Conservation (phyloP, 2,113 vertebrate species). For the Menura novaehollandiae region DNA sequence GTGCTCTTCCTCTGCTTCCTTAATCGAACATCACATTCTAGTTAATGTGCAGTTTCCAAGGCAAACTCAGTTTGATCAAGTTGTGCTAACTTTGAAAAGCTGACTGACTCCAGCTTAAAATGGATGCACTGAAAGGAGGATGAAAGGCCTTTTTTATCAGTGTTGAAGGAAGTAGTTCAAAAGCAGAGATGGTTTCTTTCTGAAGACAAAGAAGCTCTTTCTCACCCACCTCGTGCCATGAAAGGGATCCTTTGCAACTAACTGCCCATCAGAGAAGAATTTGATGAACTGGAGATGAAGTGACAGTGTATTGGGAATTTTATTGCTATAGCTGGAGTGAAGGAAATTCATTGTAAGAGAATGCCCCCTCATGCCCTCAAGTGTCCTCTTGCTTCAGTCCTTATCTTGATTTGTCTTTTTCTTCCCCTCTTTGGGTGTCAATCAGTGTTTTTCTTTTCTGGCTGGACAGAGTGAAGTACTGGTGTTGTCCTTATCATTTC, state of each 20-base stretch:
- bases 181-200: conserved; percentile 55
- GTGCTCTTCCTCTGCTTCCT: background rate
- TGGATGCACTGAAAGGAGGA: conserved; percentile 42
- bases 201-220: conserved; percentile 60
- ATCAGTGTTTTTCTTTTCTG: background rate
- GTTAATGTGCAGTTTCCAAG: conserved; percentile 11
- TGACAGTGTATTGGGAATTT: conserved; percentile 23
- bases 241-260: conserved; percentile 50
- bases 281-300: conserved; percentile 37
- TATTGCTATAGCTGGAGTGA: conserved; percentile 1
- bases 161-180: conserved; percentile 63
- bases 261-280: conserved; percentile 42
- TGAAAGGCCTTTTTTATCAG: conserved; percentile 57
- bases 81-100: conserved; percentile 38
- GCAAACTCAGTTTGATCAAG: conserved; percentile 38
- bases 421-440: conserved; percentile 29
- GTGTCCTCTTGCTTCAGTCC: background rate
- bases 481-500: background rate
- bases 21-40: conserved; percentile 4
- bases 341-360: background rate
- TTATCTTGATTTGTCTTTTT: background rate
- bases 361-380: background rate
- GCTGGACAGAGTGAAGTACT: background rate
- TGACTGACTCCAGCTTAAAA: conserved; percentile 48
- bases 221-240: background rate